Evolutionary conservation across 1,140 invertebrate species (phyloP).

Genomic region (Bombus balteatus): DNA sequence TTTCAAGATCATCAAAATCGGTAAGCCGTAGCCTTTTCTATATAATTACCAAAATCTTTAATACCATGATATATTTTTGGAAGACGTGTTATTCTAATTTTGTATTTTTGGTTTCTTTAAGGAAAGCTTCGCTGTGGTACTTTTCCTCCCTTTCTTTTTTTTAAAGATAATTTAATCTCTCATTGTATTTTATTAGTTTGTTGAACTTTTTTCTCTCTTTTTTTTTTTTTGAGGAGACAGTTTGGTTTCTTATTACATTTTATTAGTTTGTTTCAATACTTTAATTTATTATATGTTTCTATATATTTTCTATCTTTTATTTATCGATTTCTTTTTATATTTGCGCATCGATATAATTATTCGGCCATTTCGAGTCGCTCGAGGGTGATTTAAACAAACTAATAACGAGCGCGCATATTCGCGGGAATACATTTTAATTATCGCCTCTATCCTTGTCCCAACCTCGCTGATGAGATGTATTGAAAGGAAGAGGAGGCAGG

Average conservation of each 20-base stretch:
- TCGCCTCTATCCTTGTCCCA: slow-evolving; percentile 12
- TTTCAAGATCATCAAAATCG: too few species aligned
- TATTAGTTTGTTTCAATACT: neutral
- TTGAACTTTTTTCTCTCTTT: too few species aligned
- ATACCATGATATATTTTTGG: neutral
- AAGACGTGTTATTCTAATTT: neutral
- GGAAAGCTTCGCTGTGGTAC: neutral
- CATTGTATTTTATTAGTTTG: too few species aligned
- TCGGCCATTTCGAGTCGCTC: neutral
- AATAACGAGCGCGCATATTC: neutral
- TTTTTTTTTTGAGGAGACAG: too few species aligned
- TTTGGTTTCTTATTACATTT: too few species aligned
- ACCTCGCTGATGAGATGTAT: slow-evolving; percentile 5
- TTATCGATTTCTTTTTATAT: neutral
- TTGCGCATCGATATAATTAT: neutral
- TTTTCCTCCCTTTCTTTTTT: too few species aligned
- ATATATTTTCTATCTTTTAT: neutral
- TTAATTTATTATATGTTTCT: neutral
- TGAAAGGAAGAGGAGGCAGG: slow-evolving; percentile 28
- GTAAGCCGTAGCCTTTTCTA: too few species aligned
- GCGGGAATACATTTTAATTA: slow-evolving; percentile 49
- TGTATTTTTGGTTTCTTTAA: neutral
- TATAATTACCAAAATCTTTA: too few species aligned
- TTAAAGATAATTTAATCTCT: too few species aligned
- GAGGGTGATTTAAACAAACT: slow-evolving; percentile 31